These are phyloP conservation scores for Minunthozetes semirufus DNA, from an alignment of 2,888 invertebrate genomes.

Conservation along the genomic window DNA sequence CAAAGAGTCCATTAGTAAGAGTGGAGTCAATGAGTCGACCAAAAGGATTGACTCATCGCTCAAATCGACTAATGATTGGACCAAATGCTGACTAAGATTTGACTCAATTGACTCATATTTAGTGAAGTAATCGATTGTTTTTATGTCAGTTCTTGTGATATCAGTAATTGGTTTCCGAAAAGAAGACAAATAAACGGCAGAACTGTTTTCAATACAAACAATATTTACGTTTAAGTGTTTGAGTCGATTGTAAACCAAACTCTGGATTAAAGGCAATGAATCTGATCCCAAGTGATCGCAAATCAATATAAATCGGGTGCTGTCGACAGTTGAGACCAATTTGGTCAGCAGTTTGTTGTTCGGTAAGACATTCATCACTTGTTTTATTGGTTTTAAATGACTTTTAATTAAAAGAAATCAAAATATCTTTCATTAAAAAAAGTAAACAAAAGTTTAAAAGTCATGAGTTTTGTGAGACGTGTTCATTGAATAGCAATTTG, in stretches of 20 bases:
- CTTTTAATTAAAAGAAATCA: no score
- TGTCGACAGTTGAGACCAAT: background rate
- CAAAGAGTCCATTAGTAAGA: background rate
- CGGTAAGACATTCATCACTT: background rate
- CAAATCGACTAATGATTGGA: background rate
- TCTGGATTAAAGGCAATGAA: background rate
- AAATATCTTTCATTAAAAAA: no score
- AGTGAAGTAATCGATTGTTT: background rate
- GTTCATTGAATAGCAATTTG: no score
- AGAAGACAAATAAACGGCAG: background rate
- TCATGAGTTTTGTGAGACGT: no score
- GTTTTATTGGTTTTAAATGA: background rate
- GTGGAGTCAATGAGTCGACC: slow-evolving; percentile 16
- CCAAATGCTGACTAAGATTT: background rate
- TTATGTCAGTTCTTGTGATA: background rate
- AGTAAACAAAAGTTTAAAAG: no score
- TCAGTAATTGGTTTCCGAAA: background rate
- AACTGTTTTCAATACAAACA: background rate
- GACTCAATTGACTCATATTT: background rate
- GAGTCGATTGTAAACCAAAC: slow-evolving; percentile 5
- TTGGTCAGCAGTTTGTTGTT: slow-evolving; percentile 10
- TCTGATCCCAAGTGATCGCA: background rate
- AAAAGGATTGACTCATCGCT: slow-evolving; percentile 4
- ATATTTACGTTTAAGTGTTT: background rate
- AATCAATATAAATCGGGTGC: slow-evolving; percentile 9